These are phyloP conservation scores for Plagodis dolabraria DNA, from an alignment of 2,888 invertebrate species.

Conservation along the genomic window DNA sequence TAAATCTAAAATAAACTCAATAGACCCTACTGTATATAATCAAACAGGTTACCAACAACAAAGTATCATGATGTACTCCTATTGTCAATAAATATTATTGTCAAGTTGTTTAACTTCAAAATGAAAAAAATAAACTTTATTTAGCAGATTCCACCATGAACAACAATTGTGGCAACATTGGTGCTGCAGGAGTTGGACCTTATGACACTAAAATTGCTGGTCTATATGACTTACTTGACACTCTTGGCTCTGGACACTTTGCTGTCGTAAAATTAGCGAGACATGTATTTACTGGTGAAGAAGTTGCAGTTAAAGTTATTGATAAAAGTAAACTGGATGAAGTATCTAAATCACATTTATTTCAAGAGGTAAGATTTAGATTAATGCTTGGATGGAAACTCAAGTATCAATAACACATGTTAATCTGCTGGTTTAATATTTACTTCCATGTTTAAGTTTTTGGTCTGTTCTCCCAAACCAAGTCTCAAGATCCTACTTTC, in stretches of 20 bases:
- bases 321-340: constrained; percentile 99
- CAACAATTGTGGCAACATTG: constrained; percentile 71
- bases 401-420: background rate
- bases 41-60: no score
- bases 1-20: no score
- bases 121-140: no score
- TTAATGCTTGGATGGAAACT: background rate
- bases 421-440: no score
- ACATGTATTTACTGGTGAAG: constrained; percentile 99
- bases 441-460: no score
- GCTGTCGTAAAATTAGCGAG: constrained; percentile 98
- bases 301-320: constrained; percentile 98
- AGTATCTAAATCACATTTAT: constrained; percentile 97
- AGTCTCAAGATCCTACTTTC: background rate
- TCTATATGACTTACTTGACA: constrained; percentile 98
- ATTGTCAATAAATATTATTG: background rate
- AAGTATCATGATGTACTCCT: background rate
- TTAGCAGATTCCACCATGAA: constrained; percentile 57
- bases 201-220: constrained; percentile 97
- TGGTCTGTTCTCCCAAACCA: no score
- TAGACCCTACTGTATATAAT: no score
- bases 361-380: constrained; percentile 91
- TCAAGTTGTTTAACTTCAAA: constrained; percentile 4
- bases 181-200: constrained; percentile 73
- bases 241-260: constrained; percentile 99